phyloP scores from a whole-genome alignment of 1,140 invertebrate genomes.

The Plutomurus gul region DNA sequence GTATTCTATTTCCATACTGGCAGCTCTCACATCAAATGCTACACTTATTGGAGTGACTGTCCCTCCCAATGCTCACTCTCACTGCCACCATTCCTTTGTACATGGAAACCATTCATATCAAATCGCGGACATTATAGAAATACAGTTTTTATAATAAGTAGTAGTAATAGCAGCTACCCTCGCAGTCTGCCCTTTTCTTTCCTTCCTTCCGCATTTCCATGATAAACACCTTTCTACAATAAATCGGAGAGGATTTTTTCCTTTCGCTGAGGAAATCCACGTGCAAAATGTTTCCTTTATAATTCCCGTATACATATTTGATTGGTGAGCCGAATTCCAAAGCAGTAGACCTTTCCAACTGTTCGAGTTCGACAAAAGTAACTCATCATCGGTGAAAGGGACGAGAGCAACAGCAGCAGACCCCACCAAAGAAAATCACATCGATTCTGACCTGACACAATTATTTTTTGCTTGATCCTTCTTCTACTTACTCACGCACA shows the following conservation, averaged over 20 bases:
- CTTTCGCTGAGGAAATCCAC: not conserved
- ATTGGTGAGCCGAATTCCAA: no score
- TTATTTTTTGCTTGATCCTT: constrained; percentile 18
- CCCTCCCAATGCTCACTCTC: no score
- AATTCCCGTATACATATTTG: no score
- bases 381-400: not conserved
- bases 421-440: not conserved
- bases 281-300: constrained; percentile 13
- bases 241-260: not conserved
- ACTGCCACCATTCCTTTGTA: no score
- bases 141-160: no score
- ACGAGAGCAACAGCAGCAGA: not conserved
- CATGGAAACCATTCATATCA: no score
- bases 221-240: not conserved
- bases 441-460: constrained; percentile 24
- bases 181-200: not conserved
- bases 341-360: not conserved
- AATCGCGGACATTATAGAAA: no score
- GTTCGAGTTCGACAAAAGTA: not conserved
- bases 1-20: no score
- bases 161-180: not conserved
- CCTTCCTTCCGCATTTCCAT: constrained; percentile 15
- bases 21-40: no score
- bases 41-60: no score
- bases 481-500: not conserved